phyloP scores from a whole-genome alignment of 2,113 vertebrate genomes.

The Cyphomyrus plagiostoma region DNA sequence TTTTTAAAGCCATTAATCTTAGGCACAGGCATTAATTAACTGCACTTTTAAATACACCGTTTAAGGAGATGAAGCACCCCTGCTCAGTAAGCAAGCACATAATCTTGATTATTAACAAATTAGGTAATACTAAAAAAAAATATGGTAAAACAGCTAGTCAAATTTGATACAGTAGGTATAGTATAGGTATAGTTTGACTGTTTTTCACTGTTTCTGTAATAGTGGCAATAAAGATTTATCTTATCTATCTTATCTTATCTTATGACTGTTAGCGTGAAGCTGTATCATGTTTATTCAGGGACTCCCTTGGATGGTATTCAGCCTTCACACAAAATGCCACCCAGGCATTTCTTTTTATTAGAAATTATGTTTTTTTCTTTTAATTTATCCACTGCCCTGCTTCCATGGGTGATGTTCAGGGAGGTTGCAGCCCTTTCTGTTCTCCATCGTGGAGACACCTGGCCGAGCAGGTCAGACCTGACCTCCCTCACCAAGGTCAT shows the following conservation, averaged over 20 bases:
- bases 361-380: background rate
- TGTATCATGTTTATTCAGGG: background rate
- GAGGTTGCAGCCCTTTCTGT: background rate
- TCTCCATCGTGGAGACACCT: background rate
- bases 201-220: background rate
- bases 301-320: background rate
- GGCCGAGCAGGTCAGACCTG: background rate
- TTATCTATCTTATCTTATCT: no score
- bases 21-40: background rate
- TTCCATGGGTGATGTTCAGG: background rate
- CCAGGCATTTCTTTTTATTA: background rate
- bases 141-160: background rate
- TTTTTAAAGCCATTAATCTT: conserved; percentile 1
- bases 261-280: background rate
- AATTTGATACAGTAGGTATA: background rate
- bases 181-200: background rate
- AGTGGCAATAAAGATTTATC: no score
- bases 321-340: background rate
- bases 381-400: background rate
- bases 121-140: background rate
- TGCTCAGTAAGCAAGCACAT: background rate
- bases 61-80: background rate
- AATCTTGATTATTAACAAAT: background rate
- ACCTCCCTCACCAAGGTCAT: background rate
- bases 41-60: background rate